Evolutionary conservation across 2,113 vertebrate species (phyloP).

Genomic region (Rissa tridactyla): DNA sequence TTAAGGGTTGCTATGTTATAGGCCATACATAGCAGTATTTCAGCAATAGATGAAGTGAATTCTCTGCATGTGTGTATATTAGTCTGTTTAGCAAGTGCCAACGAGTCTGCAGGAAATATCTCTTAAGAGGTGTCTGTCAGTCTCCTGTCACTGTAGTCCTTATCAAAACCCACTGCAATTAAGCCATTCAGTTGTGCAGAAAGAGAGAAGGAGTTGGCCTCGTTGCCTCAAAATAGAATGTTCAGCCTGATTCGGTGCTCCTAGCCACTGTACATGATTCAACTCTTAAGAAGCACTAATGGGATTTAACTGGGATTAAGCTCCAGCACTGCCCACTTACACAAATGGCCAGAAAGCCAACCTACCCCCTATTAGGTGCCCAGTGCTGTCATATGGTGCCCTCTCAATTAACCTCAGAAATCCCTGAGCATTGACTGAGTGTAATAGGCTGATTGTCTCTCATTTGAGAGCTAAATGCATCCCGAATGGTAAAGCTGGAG

Average conservation of each 20-base stretch:
- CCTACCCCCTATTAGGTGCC: not conserved
- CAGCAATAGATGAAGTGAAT: not conserved
- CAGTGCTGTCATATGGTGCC: slow-evolving; percentile 26
- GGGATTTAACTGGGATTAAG: slow-evolving; percentile 59
- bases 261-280: not conserved
- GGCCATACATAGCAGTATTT: not conserved
- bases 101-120: not conserved
- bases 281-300: slow-evolving; percentile 60
- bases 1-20: not conserved
- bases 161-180: not conserved
- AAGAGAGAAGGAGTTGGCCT: not conserved
- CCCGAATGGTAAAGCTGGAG: not conserved
- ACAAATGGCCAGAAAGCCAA: slow-evolving; percentile 54
- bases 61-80: not conserved
- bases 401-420: slow-evolving; percentile 54
- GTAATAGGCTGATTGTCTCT: slow-evolving; percentile 47
- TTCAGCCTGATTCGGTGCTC: slow-evolving; percentile 34
- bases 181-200: not conserved
- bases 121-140: not conserved
- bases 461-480: not conserved
- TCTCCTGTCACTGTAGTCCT: not conserved
- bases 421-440: slow-evolving; percentile 5
- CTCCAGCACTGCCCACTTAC: slow-evolving; percentile 44
- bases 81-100: not conserved
- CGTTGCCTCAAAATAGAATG: slow-evolving; percentile 16